Percentiles rank a stretch among this genome's conserved stretches.
Conservation (phyloP, 2,797 vertebrate species). For the Pseudocheirus occidentalis region DNA sequence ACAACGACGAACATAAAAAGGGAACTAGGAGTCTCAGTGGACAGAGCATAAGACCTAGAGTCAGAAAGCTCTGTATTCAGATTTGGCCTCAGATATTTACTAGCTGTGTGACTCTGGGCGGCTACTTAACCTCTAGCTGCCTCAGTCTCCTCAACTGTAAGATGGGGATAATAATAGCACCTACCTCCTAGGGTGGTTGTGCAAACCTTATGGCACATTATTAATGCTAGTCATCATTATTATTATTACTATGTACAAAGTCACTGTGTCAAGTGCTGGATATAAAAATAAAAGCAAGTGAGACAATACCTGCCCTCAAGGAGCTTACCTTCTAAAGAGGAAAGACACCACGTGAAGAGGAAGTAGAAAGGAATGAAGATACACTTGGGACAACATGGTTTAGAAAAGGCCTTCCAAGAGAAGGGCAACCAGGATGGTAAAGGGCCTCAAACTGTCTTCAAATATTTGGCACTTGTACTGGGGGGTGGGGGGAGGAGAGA, state of each 20-base stretch:
- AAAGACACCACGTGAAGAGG: too few relatives aligned
- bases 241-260: neutral
- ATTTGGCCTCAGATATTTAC: neutral
- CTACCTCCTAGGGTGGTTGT: neutral
- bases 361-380: neutral
- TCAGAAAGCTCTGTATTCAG: neutral
- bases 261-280: neutral
- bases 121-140: neutral
- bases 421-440: neutral
- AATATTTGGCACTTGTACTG: neutral
- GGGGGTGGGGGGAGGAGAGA: rapidly evolving
- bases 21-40: neutral
- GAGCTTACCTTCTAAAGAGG: neutral
- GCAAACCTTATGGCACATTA: neutral
- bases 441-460: neutral
- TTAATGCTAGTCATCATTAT: neutral
- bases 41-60: neutral
- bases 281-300: neutral
- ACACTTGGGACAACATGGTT: neutral
- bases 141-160: neutral
- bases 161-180: neutral
- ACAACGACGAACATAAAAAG: neutral
- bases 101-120: neutral
- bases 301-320: neutral
- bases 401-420: neutral